Conservation (phyloP, 2,888 invertebrate species). For the Callosobruchus maculatus region DNA sequence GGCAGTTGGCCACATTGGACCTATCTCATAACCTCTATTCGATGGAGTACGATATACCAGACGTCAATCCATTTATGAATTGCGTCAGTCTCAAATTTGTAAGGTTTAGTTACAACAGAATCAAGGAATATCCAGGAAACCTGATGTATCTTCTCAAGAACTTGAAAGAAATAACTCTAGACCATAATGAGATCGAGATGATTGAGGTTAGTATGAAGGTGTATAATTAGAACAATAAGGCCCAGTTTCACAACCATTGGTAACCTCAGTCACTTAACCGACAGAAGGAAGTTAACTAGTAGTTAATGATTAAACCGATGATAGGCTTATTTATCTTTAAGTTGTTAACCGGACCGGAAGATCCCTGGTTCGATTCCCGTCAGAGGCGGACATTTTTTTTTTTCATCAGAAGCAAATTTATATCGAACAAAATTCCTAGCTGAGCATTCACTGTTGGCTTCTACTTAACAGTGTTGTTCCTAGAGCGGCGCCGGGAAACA, state of each 20-base stretch:
- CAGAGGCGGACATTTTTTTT: too few species aligned
- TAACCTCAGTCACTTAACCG: not conserved
- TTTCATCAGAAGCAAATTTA: too few species aligned
- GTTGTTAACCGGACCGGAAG: too few species aligned
- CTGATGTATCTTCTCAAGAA: not conserved
- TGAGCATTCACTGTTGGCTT: too few species aligned
- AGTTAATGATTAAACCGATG: too few species aligned
- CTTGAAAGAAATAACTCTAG: not conserved
- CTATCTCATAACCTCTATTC: not conserved
- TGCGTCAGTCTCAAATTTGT: not conserved
- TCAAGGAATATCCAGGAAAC: constrained; percentile 1
- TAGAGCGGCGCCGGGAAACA: too few species aligned
- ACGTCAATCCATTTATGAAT: not conserved
- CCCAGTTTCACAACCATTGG: too few species aligned
- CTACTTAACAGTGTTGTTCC: too few species aligned
- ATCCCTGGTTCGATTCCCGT: too few species aligned
- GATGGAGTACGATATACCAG: not conserved
- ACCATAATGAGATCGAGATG: constrained; percentile 9
- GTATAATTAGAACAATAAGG: not conserved
- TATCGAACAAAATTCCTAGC: too few species aligned
- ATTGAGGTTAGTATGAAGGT: constrained; percentile 11
- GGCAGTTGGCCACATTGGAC: constrained; percentile 8
- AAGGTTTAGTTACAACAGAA: constrained; percentile 4
- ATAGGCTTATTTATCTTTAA: too few species aligned
- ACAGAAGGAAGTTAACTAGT: too few species aligned